Base-by-base conservation (phyloP, 2,113 vertebrate genomes). In the Gallinago media region DNA sequence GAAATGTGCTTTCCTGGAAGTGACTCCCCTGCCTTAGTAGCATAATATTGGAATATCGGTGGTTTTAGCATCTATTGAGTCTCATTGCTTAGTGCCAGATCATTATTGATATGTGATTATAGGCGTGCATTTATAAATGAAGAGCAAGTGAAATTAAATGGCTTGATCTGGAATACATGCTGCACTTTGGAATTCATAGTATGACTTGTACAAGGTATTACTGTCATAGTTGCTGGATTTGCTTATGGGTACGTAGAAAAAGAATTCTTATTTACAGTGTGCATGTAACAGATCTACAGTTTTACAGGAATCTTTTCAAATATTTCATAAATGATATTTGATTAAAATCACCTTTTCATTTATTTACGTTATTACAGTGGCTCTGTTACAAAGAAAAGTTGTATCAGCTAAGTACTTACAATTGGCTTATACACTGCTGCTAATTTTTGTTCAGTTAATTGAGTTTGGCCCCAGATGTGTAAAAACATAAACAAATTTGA, bases 1-100 rank as follows among this genome's bases (percentile, higher is more conserved):
- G 44, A 27, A 56, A 50, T 38, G 6, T 3, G 14, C 32, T 50
- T 46, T 46, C 36, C 17, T 58, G 22, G 34, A 26, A 31, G 61
- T 8, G 26, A 8, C 8, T 54, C 6, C 10, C 22, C 12, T 42
- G 50, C 65, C 54, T n/a, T 67, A 23, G 10, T 4, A 75, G 55
- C 12, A 6, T 20, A 7, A 2, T 19, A 1, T 15, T 4, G 31
- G 40, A 34, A 15, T 50, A 10, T 27, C 2, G 27, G 38, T 40
- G 36, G n/a, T 34, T 62, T 74, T 31, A 26, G 19, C 38, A 18
- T 42, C 47, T 15, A 2, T 7, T 16, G 42, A 40, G 23, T 19
- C 12, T 26, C 32, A 2, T 16, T 13, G 17, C 25, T 15, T 54
- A 5, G 31, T 21, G 40, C n/a, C 12, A 19, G 14, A 23, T 38